A percentile compares a stretch with the other conserved stretches of the same genome.
Evolutionary conservation across 2,113 vertebrate species (phyloP).

Genomic region (human (Homo sapiens)): DNA sequence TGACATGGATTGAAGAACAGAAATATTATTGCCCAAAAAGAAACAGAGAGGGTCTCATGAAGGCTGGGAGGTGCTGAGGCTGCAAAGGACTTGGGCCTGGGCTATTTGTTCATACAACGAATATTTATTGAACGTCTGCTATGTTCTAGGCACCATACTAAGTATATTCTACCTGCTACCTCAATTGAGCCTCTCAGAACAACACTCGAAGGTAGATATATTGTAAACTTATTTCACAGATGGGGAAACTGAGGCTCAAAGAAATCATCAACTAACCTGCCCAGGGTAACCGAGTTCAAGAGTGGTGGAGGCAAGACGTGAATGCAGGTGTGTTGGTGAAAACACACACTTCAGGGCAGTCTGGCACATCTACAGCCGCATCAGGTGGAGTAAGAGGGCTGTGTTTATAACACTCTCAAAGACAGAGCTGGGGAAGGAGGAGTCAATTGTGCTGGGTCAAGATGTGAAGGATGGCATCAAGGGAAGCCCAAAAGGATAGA

Average conservation of each 20-base stretch:
- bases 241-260: not conserved
- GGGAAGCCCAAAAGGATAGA: not conserved
- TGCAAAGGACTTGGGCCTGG: not conserved
- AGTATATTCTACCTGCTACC: fast-evolving
- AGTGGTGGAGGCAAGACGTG: fast-evolving
- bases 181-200: not conserved
- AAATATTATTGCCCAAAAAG: not conserved
- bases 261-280: not conserved
- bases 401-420: not conserved
- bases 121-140: not conserved
- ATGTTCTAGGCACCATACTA: fast-evolving
- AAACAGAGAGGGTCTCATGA: not conserved
- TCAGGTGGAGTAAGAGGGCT: fast-evolving
- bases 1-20: not conserved
- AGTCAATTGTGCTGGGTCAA: fast-evolving
- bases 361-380: fast-evolving
- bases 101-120: fast-evolving
- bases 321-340: too few relatives aligned
- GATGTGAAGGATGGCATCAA: too few relatives aligned
- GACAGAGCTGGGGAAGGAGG: not conserved
- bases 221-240: not conserved
- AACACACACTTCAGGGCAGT: too few relatives aligned
- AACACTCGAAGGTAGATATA: fast-evolving
- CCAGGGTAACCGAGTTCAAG: not conserved
- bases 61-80: too few relatives aligned